A percentile compares a stretch with the other conserved stretches of the same genome.
Conservation (phyloP, 1,140 invertebrate genomes). For the Holotrichia oblita region DNA sequence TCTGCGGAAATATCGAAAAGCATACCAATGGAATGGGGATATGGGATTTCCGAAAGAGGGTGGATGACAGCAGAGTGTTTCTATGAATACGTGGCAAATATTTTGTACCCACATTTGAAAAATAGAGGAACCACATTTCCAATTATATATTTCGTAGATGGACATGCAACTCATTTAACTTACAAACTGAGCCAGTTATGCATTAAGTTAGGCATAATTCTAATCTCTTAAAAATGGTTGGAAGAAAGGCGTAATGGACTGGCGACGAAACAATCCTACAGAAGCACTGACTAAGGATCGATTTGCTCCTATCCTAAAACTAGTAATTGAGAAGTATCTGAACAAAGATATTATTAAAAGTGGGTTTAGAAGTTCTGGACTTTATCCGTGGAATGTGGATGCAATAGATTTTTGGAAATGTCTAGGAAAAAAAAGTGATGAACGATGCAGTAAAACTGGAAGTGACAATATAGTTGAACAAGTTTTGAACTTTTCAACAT, state of each 20-base stretch:
- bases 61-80: conserved; percentile 60
- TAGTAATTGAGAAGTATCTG: conserved; percentile 46
- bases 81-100: conserved; percentile 59
- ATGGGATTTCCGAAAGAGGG: conserved; percentile 54
- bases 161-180: conserved; percentile 52
- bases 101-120: conserved; percentile 54
- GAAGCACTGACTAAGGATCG: conserved; percentile 45
- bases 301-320: conserved; percentile 52
- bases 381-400: conserved; percentile 49
- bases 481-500: background rate
- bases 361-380: conserved; percentile 47
- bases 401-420: conserved; percentile 51
- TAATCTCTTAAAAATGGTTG: conserved; percentile 50
- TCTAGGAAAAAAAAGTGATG: conserved; percentile 40
- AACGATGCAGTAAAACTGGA: conserved; percentile 43
- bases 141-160: conserved; percentile 52
- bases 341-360: conserved; percentile 41
- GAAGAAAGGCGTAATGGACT: conserved; percentile 52
- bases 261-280: conserved; percentile 43
- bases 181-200: conserved; percentile 51
- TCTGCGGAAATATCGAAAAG: conserved; percentile 49
- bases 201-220: conserved; percentile 38
- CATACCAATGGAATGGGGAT: conserved; percentile 56
- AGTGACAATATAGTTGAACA: background rate
- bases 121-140: conserved; percentile 7